Evolutionary conservation across 2,888 invertebrate genomes (phyloP), one percentile per base, ranked within the genome.

Genomic region (Mythimna impura): DNA sequence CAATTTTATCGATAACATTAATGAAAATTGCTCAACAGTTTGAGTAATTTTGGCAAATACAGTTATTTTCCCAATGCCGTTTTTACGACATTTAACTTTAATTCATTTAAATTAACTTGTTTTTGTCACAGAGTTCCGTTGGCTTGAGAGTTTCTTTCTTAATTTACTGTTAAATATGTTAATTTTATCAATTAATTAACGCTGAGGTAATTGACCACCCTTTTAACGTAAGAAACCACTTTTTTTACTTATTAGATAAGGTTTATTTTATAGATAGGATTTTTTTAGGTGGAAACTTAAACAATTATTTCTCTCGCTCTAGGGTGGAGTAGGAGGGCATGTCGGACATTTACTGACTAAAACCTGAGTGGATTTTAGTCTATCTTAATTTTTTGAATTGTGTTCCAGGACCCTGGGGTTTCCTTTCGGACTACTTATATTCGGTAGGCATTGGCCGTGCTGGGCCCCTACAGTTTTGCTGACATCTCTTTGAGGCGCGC

Each of bases 111-210:
- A 52, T 36, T 9, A 54, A 69, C 77, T n/a, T 60, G 69, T 68
- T 73, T 47, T 20, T 76, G 52, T 60, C 17, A 30, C 30, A 1
- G 0, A 14, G 5, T 77, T 74, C 60, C 77, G 70, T 60, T 60
- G 1, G 3, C 2, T 6, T 34, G 25, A n/a, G 77, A 47, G 10
- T 14, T 47, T 76, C 34, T 68, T 76, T 58, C 69, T 43, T 76
- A 74, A 76, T 76, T 76, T 74, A 69, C 77, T 77, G 70, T 8
- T 43, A 12, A 12, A 12, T 54, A 60, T 69, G 60, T 36, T 54
- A 69, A 76, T 74, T 30, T n/a, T 12, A 12, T 68, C 14, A 30
- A 54, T 76, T 47, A 74, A 54, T 74, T 55, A 25, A 9, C 25
- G 10, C 4, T 58, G n/a, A 36, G 34, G 25, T 76, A 58, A 25